phyloP scores from a whole-genome alignment of 2,113 vertebrate species.

The Myanophis thanlyinensis region DNA sequence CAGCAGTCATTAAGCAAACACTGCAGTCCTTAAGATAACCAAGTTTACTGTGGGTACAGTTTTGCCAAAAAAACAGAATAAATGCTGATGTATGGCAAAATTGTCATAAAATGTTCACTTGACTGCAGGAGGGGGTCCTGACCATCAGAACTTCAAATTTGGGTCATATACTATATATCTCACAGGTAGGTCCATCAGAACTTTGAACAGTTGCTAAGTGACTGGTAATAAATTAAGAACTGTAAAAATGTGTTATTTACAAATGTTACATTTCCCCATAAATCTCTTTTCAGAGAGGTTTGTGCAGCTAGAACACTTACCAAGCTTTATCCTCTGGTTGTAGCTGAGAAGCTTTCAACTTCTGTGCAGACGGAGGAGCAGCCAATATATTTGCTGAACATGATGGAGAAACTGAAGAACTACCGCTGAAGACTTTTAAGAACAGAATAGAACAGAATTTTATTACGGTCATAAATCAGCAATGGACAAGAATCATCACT shows the following conservation, averaged over 20 bases:
- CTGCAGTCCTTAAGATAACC: not conserved
- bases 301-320: constrained; percentile 39
- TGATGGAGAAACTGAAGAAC: constrained; percentile 33
- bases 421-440: not conserved
- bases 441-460: no score
- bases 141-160: not conserved
- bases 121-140: not conserved
- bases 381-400: constrained; percentile 21
- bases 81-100: not conserved
- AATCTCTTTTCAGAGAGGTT: not conserved
- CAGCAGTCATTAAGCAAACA: not conserved
- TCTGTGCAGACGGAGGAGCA: constrained; percentile 2
- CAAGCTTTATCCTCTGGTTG: constrained; percentile 16
- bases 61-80: not conserved
- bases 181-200: not conserved
- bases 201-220: not conserved
- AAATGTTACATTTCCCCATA: not conserved
- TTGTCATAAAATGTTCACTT: not conserved
- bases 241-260: not conserved
- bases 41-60: not conserved
- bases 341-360: constrained; percentile 11
- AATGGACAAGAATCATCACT: no score
- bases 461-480: no score
- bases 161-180: not conserved
- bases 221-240: not conserved